A percentile compares a stretch with the other conserved stretches of the same genome.
These are phyloP conservation scores for Volucella inanis DNA, from an alignment of 2,888 invertebrate species.

Conservation along the genomic window DNA sequence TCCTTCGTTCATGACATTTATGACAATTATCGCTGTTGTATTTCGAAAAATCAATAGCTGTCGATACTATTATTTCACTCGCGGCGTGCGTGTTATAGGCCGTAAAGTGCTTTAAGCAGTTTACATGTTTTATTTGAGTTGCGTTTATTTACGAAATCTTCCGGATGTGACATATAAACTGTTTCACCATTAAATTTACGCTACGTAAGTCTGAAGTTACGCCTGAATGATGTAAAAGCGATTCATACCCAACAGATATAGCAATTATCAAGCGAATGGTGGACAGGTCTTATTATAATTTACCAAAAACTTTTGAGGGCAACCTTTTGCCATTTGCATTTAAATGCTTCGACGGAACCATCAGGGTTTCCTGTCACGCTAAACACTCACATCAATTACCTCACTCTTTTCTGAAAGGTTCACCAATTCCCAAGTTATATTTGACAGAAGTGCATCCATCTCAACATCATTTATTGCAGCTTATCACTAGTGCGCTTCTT, in stretches of 20 bases:
- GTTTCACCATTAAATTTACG: slow-evolving; percentile 13
- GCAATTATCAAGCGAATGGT: slow-evolving; percentile 25
- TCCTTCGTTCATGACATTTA: slow-evolving; percentile 28
- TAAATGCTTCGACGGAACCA: slow-evolving; percentile 14
- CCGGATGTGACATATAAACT: slow-evolving; percentile 27
- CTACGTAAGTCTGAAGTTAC: slow-evolving; percentile 33
- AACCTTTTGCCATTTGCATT: slow-evolving; percentile 25
- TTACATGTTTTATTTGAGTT: neutral
- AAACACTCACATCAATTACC: slow-evolving; percentile 21
- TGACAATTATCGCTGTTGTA: slow-evolving; percentile 31
- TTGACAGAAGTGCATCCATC: neutral
- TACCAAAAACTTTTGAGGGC: slow-evolving; percentile 18
- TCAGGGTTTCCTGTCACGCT: slow-evolving; percentile 8
- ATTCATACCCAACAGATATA: slow-evolving; percentile 3
- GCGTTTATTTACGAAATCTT: slow-evolving; percentile 1
- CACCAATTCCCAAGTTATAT: neutral
- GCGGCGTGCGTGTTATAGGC: slow-evolving; percentile 13
- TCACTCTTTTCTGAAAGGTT: neutral
- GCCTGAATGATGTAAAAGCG: slow-evolving; percentile 26
- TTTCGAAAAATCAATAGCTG: slow-evolving; percentile 27
- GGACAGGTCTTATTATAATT: slow-evolving; percentile 24
- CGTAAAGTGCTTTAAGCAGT: slow-evolving; percentile 20
- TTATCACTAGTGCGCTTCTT: neutral
- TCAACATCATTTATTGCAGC: neutral
- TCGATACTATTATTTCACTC: slow-evolving; percentile 24